Conservation (phyloP, 2,113 vertebrate species). For the Xenus cinereus region DNA sequence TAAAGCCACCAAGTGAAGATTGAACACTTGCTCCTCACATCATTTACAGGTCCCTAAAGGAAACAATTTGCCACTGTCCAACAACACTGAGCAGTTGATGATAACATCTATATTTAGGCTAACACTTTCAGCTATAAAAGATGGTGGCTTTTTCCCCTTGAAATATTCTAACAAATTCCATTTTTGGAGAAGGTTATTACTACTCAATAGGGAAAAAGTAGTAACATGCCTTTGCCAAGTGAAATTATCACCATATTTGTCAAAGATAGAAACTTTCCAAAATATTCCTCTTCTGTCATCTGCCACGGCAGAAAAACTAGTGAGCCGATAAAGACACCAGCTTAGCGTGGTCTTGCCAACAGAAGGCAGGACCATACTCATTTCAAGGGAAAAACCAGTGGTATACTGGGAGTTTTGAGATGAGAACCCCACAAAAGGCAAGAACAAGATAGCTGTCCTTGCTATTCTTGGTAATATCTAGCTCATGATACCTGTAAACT, state of each 20-base stretch:
- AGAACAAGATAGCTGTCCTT: neutral
- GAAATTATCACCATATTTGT: neutral
- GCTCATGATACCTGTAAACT: neutral
- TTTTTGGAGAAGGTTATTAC: neutral
- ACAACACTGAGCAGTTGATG: neutral
- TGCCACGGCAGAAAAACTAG: neutral
- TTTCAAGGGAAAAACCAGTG: neutral
- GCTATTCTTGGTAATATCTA: neutral
- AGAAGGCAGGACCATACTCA: neutral
- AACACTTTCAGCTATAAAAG: neutral
- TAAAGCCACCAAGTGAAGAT: neutral
- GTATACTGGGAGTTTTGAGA: neutral
- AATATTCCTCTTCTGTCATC: neutral
- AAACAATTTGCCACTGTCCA: slow-evolving; percentile 5
- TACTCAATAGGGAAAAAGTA: neutral
- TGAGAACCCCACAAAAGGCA: neutral
- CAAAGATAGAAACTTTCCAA: neutral
- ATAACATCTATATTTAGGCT: neutral
- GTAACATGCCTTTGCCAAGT: neutral
- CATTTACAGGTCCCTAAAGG: neutral
- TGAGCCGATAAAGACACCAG: neutral
- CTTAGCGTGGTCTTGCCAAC: neutral
- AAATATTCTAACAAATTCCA: neutral
- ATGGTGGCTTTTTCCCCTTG: neutral
- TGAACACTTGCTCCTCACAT: neutral